Evolutionary conservation across 2,888 invertebrate genomes (phyloP).

Genomic region (Cephus pulcher): DNA sequence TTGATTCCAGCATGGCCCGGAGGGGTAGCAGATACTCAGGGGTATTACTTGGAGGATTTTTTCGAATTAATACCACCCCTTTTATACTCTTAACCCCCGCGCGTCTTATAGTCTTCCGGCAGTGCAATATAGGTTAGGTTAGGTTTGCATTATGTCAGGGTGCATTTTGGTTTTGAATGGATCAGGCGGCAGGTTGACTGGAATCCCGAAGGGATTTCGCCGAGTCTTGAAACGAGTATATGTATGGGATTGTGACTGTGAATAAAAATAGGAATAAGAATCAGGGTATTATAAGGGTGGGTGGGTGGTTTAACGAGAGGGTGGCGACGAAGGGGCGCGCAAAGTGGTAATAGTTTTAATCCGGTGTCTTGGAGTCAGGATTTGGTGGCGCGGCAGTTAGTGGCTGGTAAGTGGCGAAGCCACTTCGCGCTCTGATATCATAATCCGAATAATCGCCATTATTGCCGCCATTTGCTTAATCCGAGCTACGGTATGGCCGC

Average conservation of each 20-base stretch:
- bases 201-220: neutral
- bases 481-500: slow-evolving; percentile 31
- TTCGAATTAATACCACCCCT: slow-evolving; percentile 48
- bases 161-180: neutral
- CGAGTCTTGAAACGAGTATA: slow-evolving; percentile 13
- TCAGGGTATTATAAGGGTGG: neutral
- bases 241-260: neutral
- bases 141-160: neutral
- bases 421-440: slow-evolving; percentile 66
- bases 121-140: neutral
- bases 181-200: neutral
- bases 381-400: slow-evolving; percentile 63
- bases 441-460: slow-evolving; percentile 68
- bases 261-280: slow-evolving; percentile 12
- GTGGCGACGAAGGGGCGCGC: slow-evolving; percentile 29
- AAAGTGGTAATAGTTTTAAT: slow-evolving; percentile 65
- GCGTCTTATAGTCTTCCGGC: neutral
- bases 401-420: slow-evolving; percentile 59
- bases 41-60: slow-evolving; percentile 34
- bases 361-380: slow-evolving; percentile 66
- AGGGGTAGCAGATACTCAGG: neutral
- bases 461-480: slow-evolving; percentile 66
- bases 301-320: slow-evolving; percentile 28
- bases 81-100: neutral
- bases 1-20: neutral